Evolutionary conservation across 1,140 invertebrate species (phyloP).

Genomic region (Pentalonia nigronervosa): DNA sequence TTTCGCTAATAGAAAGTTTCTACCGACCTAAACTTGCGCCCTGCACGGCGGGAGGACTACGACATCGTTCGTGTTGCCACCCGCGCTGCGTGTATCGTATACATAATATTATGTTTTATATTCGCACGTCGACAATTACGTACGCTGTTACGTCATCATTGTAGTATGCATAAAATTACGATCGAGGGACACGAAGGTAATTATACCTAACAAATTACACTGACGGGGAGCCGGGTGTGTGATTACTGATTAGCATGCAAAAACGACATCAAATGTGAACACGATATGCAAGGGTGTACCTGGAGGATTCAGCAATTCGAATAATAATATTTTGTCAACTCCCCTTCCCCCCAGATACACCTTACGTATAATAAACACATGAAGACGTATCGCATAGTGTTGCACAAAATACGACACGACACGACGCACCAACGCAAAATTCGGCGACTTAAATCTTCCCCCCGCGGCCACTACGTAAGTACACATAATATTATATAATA

Average conservation of each 20-base stretch:
- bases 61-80: background rate
- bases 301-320: background rate
- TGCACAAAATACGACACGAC: background rate
- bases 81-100: no score
- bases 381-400: background rate
- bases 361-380: background rate
- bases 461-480: background rate
- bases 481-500: background rate
- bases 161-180: background rate
- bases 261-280: background rate
- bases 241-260: constrained; percentile 15
- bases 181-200: background rate
- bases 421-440: background rate
- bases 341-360: background rate
- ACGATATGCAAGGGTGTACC: background rate
- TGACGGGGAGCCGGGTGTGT: background rate
- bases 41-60: background rate
- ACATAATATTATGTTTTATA: background rate
- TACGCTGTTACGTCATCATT: background rate
- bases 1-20: background rate
- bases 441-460: background rate
- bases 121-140: background rate
- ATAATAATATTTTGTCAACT: background rate
- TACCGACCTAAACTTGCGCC: background rate
- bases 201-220: background rate